Evolutionary conservation across 2,113 vertebrate genomes (phyloP), one percentile per base, ranked within the genome.

Genomic region (Petroica traversi): DNA sequence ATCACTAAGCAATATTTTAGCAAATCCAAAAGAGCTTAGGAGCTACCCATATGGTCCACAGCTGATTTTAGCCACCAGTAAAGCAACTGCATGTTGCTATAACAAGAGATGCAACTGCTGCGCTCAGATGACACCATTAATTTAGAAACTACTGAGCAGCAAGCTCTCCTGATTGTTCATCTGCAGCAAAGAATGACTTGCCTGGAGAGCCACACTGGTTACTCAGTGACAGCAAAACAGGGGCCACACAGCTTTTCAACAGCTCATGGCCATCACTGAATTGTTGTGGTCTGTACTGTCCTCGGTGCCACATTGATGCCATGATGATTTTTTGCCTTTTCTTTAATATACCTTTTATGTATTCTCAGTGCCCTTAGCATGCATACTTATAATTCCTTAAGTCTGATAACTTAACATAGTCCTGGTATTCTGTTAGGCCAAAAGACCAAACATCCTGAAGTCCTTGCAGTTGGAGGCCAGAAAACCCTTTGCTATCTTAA

Each of bases 21-120:
- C 34, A 95, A 92, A 92, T 91, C 78, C 85, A 43, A 45, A 92
- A 96, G 75, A 92, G 88, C 88, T 96, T 85, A 91, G 76, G 72
- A 88, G 43, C 48, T 28, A 45, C 62, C 73, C 93, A 95, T 94
- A 90, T 93, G 92, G 92, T 80, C 68, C 64, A 82, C 79, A 89
- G 89, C 78, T 95, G 91, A 92, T 81, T 95, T 75, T 67, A 93
- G 73, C 67, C 84, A 93, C 68, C 72, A 91, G 31, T 49, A 91
- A 69, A 88, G 84, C 88, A 94, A 93, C 75, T 33, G 41, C 7
- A 33, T 14, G 25, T n/a, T 82, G 61, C 78, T 92, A 64, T 40
- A 90, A 74, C 41, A 78, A 68, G 66, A 78, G 59, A 88, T 46
- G 82, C 43, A 79, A 93, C 55, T 92, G 85, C 43, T 82, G 75